A percentile compares a stretch with the other conserved stretches of the same genome.
These are phyloP conservation scores for Nanorana parkeri DNA, from an alignment of 2,113 vertebrate genomes.

Conservation along the genomic window DNA sequence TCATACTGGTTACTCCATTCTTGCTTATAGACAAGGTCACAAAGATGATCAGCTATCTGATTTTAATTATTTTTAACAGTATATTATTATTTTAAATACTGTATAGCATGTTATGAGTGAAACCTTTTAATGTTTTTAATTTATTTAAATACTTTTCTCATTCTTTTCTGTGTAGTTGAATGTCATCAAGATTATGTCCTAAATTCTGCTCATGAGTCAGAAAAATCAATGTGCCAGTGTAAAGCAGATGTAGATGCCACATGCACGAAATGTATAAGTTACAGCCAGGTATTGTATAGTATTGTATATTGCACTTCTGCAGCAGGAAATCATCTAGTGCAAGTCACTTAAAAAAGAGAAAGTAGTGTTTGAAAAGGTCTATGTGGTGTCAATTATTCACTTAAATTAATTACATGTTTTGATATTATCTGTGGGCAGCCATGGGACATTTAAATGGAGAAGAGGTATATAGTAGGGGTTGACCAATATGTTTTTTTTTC, in stretches of 20 bases:
- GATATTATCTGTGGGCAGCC: background rate
- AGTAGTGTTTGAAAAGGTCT: background rate
- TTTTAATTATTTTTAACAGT: too few relatives aligned
- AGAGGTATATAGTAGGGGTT: too few relatives aligned
- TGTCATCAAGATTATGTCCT: conserved; percentile 72
- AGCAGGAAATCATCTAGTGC: background rate
- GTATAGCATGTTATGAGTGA: too few relatives aligned
- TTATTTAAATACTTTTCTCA: background rate
- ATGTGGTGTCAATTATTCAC: background rate
- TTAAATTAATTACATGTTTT: background rate
- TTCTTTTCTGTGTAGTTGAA: conserved; percentile 66
- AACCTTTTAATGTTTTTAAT: too few relatives aligned
- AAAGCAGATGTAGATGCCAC: conserved; percentile 72
- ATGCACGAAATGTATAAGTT: conserved; percentile 80
- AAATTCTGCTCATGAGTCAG: conserved; percentile 71
- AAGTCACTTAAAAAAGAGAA: background rate
- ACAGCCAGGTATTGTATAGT: conserved; percentile 81
- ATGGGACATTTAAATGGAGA: background rate
- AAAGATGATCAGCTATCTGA: too few relatives aligned
- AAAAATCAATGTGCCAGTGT: conserved; percentile 74
- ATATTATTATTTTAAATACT: too few relatives aligned
- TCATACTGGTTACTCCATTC: too few relatives aligned
- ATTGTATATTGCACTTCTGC: conserved; percentile 37
- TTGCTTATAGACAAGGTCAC: too few relatives aligned
- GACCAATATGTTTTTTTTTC: too few relatives aligned